These are phyloP conservation scores for Zaprionus gabonicus DNA, from an alignment of 1,140 invertebrate species.

Conservation along the genomic window DNA sequence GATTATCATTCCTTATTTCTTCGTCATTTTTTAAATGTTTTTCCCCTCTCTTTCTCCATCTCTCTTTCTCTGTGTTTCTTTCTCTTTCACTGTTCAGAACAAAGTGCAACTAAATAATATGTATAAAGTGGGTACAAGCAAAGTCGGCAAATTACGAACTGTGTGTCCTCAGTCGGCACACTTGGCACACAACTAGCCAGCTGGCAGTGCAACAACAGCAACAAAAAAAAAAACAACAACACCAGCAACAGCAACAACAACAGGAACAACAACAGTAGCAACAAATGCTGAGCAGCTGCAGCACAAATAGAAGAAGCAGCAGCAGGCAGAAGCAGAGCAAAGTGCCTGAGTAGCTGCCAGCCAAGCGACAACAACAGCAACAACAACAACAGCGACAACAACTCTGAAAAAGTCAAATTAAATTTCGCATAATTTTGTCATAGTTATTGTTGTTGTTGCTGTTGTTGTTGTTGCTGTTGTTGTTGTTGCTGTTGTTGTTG, in stretches of 20 bases:
- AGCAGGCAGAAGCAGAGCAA: conserved; percentile 29
- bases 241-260: too few relatives aligned
- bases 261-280: neutral
- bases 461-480: conserved; percentile 24
- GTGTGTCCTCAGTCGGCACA: conserved; percentile 50
- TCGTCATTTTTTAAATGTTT: conserved; percentile 20
- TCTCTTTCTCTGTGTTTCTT: neutral
- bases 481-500: conserved; percentile 29
- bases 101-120: conserved; percentile 76
- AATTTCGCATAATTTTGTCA: conserved; percentile 79
- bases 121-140: conserved; percentile 76
- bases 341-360: conserved; percentile 68
- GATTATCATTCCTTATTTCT: conserved; percentile 70
- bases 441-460: conserved; percentile 57
- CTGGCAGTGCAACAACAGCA: conserved; percentile 54
- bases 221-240: neutral
- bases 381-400: conserved; percentile 35
- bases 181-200: conserved; percentile 63
- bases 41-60: neutral
- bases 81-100: conserved; percentile 15
- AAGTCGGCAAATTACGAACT: conserved; percentile 77
- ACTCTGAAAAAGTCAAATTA: conserved; percentile 76
- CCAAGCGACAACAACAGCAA: conserved; percentile 45
- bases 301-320: neutral
- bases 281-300: conserved; percentile 15